Evolutionary conservation across 1,140 invertebrate genomes (phyloP), one percentile per base, ranked within the genome.

Genomic region (Radopholus similis): DNA sequence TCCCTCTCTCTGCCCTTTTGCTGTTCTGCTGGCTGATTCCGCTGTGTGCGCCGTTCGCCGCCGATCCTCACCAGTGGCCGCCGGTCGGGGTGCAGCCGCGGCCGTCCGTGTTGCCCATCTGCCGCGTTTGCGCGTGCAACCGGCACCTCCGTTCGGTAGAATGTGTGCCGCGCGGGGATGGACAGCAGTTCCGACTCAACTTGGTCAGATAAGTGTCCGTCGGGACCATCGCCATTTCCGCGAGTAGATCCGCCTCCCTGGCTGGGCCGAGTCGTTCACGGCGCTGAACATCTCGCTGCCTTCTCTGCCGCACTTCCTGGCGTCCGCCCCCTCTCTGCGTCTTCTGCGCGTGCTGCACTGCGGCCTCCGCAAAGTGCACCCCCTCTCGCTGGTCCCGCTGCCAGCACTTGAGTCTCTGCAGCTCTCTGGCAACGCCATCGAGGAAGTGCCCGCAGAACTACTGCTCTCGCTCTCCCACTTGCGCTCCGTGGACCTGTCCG

Each of bases 201-300:
- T 11, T 58, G 56, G 35, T 40, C 18, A 4, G 18, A 6, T 8
- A 58, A 23, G 34, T 58, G 28, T 42, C n/a, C 2, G 26, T 13
- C 34, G 35, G 38, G 18, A 56, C 9, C 21, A 56, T 56, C 1
- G 0, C 5, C 21, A 5, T 8, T 35, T 56, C 28, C 32, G 6
- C 5, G 1, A 1, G n/a, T 56, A 53, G 15, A 58, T 74, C 4
- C 23, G 18, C 9, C 28, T 74, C 18, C 72, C 72, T 1, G 13
- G 28, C 21, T 74, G 72, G 72, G 75, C 75, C 26, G 71, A 78
- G 28, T 74, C 57, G 4, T 76, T 74, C 35, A 57, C 76, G 30
- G 58, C 68, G 26, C 54, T 77, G 44, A 74, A 74, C 49, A 32
- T 74, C 2, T 26, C 57, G n/a, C 21, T 74, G n/a, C 32, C 58